A percentile compares a stretch with the other conserved stretches of the same genome.
phyloP scores from a whole-genome alignment of 2,888 invertebrate species.

The Ormyrus labotus region DNA sequence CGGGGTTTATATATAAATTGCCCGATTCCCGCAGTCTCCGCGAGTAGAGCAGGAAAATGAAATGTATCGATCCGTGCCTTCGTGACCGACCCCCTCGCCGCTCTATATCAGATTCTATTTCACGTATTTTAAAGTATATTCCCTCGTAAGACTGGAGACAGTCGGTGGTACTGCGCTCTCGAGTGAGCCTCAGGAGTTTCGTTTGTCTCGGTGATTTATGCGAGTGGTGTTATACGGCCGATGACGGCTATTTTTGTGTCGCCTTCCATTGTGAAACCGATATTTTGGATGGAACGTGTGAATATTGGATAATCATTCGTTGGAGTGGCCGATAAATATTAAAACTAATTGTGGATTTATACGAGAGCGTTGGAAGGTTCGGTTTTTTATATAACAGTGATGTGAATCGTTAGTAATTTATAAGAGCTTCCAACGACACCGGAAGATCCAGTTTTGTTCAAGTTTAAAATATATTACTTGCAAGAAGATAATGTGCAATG shows the following conservation, averaged over 20 bases:
- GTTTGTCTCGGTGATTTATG: background rate
- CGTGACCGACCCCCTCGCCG: background rate
- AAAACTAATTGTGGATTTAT: too few relatives aligned
- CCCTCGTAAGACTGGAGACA: background rate
- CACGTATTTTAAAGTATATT: constrained; percentile 18
- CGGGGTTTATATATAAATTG: constrained; percentile 22
- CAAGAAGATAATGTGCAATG: too few relatives aligned
- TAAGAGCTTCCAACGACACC: too few relatives aligned
- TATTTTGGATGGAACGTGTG: background rate
- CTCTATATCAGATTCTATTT: constrained; percentile 21
- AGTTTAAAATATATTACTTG: too few relatives aligned
- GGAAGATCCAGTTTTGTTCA: too few relatives aligned
- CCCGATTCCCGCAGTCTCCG: constrained; percentile 12
- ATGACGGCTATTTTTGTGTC: too few relatives aligned
- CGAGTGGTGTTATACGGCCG: too few relatives aligned
- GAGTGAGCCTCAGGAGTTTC: background rate
- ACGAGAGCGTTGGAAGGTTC: too few relatives aligned
- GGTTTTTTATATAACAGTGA: too few relatives aligned
- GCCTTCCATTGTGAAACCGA: too few relatives aligned
- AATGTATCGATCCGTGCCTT: constrained; percentile 39
- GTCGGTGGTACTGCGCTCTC: background rate
- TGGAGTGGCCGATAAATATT: too few relatives aligned
- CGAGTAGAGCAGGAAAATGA: constrained; percentile 5
- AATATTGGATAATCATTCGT: background rate
- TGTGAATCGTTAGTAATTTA: too few relatives aligned